A percentile compares a stretch with the other conserved stretches of the same genome.
phyloP scores from a whole-genome alignment of 2,797 vertebrate species.

The Scolopax rusticola region DNA sequence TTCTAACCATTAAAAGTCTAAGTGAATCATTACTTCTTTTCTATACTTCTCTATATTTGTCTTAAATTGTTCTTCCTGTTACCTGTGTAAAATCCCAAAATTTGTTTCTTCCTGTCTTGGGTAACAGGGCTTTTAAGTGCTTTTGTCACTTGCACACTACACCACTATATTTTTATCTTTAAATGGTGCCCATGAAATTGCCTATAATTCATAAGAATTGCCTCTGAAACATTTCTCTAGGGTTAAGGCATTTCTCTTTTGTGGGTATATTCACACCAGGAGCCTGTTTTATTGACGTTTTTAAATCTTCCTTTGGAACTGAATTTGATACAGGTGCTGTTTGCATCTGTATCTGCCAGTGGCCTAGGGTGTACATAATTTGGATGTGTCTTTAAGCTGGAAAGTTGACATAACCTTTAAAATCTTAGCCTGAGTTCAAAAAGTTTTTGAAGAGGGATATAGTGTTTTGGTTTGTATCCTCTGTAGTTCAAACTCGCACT shows the following conservation, averaged over 20 bases:
- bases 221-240: not conserved
- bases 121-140: not conserved
- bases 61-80: not conserved
- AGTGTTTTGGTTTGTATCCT: not conserved
- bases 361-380: not conserved
- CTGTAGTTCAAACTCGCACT: not conserved
- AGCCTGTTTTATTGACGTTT: not conserved
- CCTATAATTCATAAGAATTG: not conserved
- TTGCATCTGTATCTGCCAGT: not conserved
- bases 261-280: not conserved
- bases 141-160: not conserved
- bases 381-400: not conserved
- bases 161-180: not conserved
- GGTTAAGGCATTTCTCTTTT: not conserved
- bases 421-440: not conserved
- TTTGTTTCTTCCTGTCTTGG: not conserved
- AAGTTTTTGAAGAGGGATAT: not conserved
- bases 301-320: not conserved
- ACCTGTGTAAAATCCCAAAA: not conserved
- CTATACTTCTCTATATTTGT: not conserved
- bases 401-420: not conserved
- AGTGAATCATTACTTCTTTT: not conserved
- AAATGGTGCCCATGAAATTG: not conserved
- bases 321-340: not conserved
- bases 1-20: not conserved